Evolutionary conservation across 2,888 invertebrate genomes (phyloP), one percentile per base, ranked within the genome.

Genomic region (Drosophila mulleri): DNA sequence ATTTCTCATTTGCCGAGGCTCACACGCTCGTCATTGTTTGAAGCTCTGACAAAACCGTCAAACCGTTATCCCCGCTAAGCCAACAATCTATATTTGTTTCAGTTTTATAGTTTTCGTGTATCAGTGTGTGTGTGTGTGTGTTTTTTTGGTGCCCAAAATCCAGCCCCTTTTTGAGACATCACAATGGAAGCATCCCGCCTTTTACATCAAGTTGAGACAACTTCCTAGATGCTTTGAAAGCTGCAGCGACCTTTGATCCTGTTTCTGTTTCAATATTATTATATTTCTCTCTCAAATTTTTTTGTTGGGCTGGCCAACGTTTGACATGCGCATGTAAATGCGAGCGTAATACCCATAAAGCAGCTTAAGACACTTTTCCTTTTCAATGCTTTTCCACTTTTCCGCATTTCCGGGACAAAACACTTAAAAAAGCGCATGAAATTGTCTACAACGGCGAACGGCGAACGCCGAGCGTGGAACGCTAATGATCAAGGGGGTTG

Each of bases 301-400:
- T 64, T 67, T 54, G 64, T 65, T 35, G 44, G 45, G 18, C 72
- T 72, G 81, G 77, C 77, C 79, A 78, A 50, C 77, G 72, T 78
- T 80, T 88, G 88, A 88, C 83, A 76, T 78, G 88, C 68, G 89
- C 80, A 70, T 82, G 85, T 88, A 88, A 80, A 85, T 78, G 80
- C 75, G 70, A 56, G 62, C 72, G 75, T 86, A 89, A 86, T 86
- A 80, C 89, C 86, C 83, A 75, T 88, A 89, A 86, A 86, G 86
- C 80, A 82, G 85, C 85, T 86, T 86, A 86, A 68, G 83, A 84
- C 88, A 85, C 85, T 85, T 87, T 68, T 71, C 74, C 64, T 66
- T 63, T 72, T 71, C 60, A 50, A 16, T 71, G 61, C 37, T 44
- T 44, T 66, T 11, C 37, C 44, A 48, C 69, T 69, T 62, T 59